A percentile compares a stretch with the other conserved stretches of the same genome.
Conservation (phyloP, 1,140 invertebrate genomes). For the Triops cancriformis region DNA sequence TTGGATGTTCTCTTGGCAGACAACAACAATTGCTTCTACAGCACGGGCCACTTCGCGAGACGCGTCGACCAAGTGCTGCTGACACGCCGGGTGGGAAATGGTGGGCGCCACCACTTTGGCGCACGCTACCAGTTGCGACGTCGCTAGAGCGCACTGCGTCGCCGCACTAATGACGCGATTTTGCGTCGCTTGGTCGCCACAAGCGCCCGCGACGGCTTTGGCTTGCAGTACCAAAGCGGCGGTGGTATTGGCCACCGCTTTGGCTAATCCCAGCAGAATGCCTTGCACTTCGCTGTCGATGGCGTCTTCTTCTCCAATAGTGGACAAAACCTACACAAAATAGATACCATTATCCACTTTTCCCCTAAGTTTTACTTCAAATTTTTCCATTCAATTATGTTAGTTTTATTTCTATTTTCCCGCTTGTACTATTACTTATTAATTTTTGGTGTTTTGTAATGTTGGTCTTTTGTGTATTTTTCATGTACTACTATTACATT, state of each 20-base stretch:
- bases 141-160: constrained; percentile 91
- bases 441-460: too few relatives aligned
- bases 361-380: too few relatives aligned
- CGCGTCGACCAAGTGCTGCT: constrained; percentile 85
- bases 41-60: constrained; percentile 85
- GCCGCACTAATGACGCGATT: constrained; percentile 90
- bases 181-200: constrained; percentile 50
- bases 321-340: constrained; percentile 50
- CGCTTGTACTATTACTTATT: too few relatives aligned
- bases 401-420: too few relatives aligned
- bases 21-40: constrained; percentile 79
- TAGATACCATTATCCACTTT: too few relatives aligned
- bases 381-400: too few relatives aligned
- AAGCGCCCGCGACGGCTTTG: constrained; percentile 83
- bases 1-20: constrained; percentile 63
- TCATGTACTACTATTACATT: too few relatives aligned
- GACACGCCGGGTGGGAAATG: constrained; percentile 80
- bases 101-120: constrained; percentile 86
- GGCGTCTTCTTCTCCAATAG: constrained; percentile 83
- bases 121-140: constrained; percentile 94
- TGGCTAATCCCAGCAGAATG: constrained; percentile 78
- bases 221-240: constrained; percentile 89
- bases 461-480: too few relatives aligned
- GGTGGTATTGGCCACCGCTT: constrained; percentile 93
- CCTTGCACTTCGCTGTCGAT: constrained; percentile 67